phyloP scores from a whole-genome alignment of 2,888 invertebrate genomes.

The Plemyria rubiginata region DNA sequence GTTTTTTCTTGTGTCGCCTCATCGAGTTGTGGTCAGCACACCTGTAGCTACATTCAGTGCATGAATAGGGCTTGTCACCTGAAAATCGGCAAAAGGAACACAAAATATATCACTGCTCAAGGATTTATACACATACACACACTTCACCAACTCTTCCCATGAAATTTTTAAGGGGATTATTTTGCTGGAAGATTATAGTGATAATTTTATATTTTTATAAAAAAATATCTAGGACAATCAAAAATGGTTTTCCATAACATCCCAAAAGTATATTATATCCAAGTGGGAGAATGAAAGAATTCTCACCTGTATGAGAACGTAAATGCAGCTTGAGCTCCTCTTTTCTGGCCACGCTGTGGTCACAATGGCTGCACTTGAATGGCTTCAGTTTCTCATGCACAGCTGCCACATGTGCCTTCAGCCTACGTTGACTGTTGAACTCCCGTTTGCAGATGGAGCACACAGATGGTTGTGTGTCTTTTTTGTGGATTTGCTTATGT shows the following conservation, averaged over 20 bases:
- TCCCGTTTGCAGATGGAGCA: constrained; percentile 86
- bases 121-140: too few relatives aligned
- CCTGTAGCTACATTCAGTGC: constrained; percentile 89
- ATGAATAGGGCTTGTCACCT: constrained; percentile 92
- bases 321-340: constrained; percentile 88
- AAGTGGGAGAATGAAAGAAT: neutral
- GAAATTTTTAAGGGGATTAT: too few relatives aligned
- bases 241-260: too few relatives aligned
- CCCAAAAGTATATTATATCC: too few relatives aligned
- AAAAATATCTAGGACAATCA: neutral
- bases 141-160: too few relatives aligned
- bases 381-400: constrained; percentile 89
- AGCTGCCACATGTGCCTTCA: constrained; percentile 83
- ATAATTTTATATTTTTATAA: too few relatives aligned
- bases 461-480: constrained; percentile 49
- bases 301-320: constrained; percentile 88
- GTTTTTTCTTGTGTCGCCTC: constrained; percentile 90
- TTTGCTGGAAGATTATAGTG: too few relatives aligned
- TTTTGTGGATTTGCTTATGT: constrained; percentile 88
- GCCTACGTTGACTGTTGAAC: constrained; percentile 81
- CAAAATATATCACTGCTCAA: neutral
- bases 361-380: constrained; percentile 88
- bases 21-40: constrained; percentile 93
- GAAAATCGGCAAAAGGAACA: constrained; percentile 28
- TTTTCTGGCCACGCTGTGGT: constrained; percentile 87